These are phyloP conservation scores for Geotrypetes seraphini DNA, from an alignment of 2,797 vertebrate species.

Conservation along the genomic window DNA sequence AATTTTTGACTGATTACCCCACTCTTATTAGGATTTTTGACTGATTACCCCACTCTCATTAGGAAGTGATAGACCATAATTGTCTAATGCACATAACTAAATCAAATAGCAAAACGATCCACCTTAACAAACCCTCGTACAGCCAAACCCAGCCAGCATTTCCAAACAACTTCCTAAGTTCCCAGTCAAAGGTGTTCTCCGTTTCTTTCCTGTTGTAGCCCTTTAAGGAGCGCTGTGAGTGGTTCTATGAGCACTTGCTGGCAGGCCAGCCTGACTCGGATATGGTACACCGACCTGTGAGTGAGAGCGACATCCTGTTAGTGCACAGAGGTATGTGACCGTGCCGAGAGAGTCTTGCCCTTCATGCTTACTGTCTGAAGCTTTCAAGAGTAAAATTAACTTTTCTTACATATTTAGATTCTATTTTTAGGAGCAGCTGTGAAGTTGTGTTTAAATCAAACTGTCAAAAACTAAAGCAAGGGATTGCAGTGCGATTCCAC, in stretches of 20 bases:
- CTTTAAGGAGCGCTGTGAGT: constrained; percentile 95
- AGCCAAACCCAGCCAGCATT: too few relatives aligned
- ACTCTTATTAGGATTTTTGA: too few relatives aligned
- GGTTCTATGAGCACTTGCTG: constrained; percentile 96
- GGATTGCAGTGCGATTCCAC: constrained; percentile 93
- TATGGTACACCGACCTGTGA: constrained; percentile 96
- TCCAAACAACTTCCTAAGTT: too few relatives aligned
- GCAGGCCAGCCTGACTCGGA: constrained; percentile 85
- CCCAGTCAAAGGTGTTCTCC: background rate
- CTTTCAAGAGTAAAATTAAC: constrained; percentile 40
- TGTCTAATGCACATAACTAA: too few relatives aligned
- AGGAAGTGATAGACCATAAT: too few relatives aligned
- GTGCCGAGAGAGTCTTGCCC: too few relatives aligned
- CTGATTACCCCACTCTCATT: too few relatives aligned
- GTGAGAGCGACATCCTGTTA: constrained; percentile 89
- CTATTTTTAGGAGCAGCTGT: constrained; percentile 97
- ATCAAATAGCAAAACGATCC: too few relatives aligned
- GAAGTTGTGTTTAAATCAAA: constrained; percentile 95
- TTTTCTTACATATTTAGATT: constrained; percentile 66
- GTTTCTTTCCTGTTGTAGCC: constrained; percentile 52
- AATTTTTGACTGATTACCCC: too few relatives aligned
- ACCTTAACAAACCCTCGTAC: too few relatives aligned
- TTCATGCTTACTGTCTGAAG: background rate
- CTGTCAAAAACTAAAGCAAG: constrained; percentile 92
- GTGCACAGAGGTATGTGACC: constrained; percentile 83